Evolutionary conservation across 2,113 vertebrate species (phyloP), one percentile per base, ranked within the genome.

Genomic region (Indicator maculatus): DNA sequence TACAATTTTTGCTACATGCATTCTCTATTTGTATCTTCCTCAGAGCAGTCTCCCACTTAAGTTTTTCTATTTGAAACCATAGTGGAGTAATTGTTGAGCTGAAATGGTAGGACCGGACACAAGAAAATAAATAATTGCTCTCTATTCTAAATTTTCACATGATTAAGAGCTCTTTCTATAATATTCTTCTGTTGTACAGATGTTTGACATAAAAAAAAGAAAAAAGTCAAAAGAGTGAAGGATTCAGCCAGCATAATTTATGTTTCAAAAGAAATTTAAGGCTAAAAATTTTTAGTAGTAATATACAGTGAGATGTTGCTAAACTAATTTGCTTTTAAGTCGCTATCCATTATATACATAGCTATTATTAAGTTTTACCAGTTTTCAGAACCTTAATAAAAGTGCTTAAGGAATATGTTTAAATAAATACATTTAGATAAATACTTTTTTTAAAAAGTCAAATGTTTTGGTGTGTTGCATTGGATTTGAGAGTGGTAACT

Each of bases 381-480:
- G 17, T 90, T 88, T 95, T 72, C 53, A 53, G 82, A 91, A 75
- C n/a, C 50, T 11, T 5, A n/a, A 45, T 89, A 60, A 82, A 89
- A 91, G n/a, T 75, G 28, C 9, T 77, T 93, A 60, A 86, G 60
- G 39, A 86, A 77, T 77, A 52, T 19, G 47, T 60, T 38, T 71
- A 76, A 89, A 90, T 70, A 86, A 90, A 70, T 69, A 30, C 41
- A 44, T 59, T 38, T 70, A 76, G 89, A 91, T 63, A 83, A 90
- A 70, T 70, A 38, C 23, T 52, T 24, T 20, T 14, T n/a, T 6
- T 5, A 19, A 17, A 75, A 56, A 75, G 38, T 59, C 28, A 89
- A 88, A 81, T 64, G 31, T 75, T 96, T 90, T 91, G 65, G 44
- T 86, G 16, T 58, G 72, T 73, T 93, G 74, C 82, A 85, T 87